These are phyloP conservation scores for Aspidiotus destructor DNA, from an alignment of 2,888 invertebrate genomes.

Conservation along the genomic window DNA sequence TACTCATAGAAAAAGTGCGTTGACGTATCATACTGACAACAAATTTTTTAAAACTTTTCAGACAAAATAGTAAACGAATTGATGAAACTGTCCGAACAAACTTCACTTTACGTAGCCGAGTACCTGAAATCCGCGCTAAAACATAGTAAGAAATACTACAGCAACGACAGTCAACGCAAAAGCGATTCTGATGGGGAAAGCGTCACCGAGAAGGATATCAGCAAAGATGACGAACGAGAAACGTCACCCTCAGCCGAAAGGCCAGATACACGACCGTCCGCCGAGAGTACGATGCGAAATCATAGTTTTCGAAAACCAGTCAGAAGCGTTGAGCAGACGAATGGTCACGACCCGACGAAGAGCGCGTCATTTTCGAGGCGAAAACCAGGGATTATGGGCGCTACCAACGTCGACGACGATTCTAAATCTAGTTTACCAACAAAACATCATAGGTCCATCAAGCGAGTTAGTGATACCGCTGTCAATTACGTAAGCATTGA, in stretches of 20 bases:
- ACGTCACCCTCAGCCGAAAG: not conserved
- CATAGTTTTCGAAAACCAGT: conserved; percentile 3
- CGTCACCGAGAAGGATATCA: not conserved
- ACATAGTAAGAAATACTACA: conserved; percentile 16
- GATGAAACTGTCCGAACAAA: conserved; percentile 29
- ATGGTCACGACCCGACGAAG: conserved; percentile 23
- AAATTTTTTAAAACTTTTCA: conserved; percentile 11
- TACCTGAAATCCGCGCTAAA: conserved; percentile 23
- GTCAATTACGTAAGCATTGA: no score
- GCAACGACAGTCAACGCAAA: conserved; percentile 21
- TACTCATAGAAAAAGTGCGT: not conserved
- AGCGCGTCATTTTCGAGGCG: not conserved
- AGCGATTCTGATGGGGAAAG: conserved; percentile 7
- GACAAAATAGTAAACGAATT: conserved; percentile 27
- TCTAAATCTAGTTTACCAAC: no score
- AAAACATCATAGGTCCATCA: no score
- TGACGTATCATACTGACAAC: no score
- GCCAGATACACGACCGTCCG: not conserved
- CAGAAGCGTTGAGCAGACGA: not conserved
- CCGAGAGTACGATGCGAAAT: not conserved
- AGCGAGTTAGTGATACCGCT: no score
- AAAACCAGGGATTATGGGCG: not conserved
- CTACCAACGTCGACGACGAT: not conserved
- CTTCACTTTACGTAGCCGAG: conserved; percentile 20
- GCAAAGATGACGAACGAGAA: conserved; percentile 5